These are phyloP conservation scores for Centroberyx gerrardi DNA, from an alignment of 2,797 vertebrate species.

Conservation along the genomic window DNA sequence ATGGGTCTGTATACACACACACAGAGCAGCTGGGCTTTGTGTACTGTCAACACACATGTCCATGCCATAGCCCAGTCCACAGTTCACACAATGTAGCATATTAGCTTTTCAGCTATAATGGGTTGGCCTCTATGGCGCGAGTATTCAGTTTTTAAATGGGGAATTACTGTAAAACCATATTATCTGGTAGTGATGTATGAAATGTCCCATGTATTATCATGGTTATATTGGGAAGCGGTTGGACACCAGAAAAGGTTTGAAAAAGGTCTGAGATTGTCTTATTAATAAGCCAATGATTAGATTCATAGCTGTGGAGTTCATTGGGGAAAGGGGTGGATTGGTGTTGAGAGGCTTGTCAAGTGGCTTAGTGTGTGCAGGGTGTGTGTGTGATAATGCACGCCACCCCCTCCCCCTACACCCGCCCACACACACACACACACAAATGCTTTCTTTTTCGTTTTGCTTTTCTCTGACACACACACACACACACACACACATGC, in stretches of 20 bases:
- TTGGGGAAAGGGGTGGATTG: background rate
- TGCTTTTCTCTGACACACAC: constrained; percentile 53
- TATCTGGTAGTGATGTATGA: background rate
- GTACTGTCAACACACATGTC: constrained; percentile 40
- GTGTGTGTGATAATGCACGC: constrained; percentile 25
- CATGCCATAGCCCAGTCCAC: constrained; percentile 9
- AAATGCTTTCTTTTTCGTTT: constrained; percentile 26
- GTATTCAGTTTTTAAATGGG: background rate
- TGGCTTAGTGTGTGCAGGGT: constrained; percentile 41
- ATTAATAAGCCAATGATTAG: constrained; percentile 40
- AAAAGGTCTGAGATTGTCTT: constrained; percentile 3
- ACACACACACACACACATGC: constrained; percentile 37
- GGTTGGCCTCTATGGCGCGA: background rate
- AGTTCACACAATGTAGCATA: constrained; percentile 32
- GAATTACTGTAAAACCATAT: background rate
- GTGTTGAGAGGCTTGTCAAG: constrained; percentile 26
- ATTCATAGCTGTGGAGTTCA: constrained; percentile 24
- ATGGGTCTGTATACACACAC: constrained; percentile 8
- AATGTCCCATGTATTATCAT: constrained; percentile 2
- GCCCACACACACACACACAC: constrained; percentile 11
- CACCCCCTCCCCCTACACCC: constrained; percentile 4
- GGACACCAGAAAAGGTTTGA: background rate
- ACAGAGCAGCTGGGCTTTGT: constrained; percentile 30
- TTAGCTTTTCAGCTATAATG: constrained; percentile 26
- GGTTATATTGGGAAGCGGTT: background rate